Evolutionary conservation across 2,113 vertebrate species (phyloP).

Genomic region (Stercorarius parasiticus): DNA sequence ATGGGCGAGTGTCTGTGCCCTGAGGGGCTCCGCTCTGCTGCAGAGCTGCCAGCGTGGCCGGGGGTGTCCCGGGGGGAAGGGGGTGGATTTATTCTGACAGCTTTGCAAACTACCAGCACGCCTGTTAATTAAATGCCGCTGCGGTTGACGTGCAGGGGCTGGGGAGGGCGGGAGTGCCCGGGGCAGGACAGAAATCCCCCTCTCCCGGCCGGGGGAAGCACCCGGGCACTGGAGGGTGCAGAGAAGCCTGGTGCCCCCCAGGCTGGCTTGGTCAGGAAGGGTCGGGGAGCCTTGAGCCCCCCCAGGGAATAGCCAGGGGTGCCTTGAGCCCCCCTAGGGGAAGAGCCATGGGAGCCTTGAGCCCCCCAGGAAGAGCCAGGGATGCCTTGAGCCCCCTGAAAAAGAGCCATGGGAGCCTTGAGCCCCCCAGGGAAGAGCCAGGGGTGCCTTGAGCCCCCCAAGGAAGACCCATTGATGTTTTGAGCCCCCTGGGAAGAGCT

Average conservation of each 20-base stretch:
- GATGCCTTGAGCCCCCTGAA: background rate
- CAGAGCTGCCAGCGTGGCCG: background rate
- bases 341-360: background rate
- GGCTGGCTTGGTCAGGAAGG: background rate
- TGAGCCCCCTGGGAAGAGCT: background rate
- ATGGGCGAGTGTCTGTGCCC: background rate
- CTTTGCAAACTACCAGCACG: background rate
- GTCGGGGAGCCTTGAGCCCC: too few species aligned
- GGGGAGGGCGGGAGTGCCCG: too few species aligned
- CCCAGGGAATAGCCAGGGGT: too few species aligned
- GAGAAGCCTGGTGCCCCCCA: fast-evolving
- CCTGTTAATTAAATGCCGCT: conserved; percentile 33
- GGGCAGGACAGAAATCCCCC: background rate
- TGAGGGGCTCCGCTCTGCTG: background rate
- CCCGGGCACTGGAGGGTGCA: fast-evolving
- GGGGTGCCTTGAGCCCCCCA: background rate
- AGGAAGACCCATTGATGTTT: too few species aligned
- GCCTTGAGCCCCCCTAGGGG: too few species aligned
- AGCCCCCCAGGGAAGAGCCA: background rate
- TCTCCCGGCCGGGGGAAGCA: background rate
- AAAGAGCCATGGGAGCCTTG: too few species aligned
- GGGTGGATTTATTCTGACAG: background rate
- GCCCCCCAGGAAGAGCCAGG: background rate
- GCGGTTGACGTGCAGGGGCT: background rate
- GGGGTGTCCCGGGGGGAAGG: background rate